Evolutionary conservation across 1,140 invertebrate species (phyloP).

Genomic region (Teleogryllus occipitalis): DNA sequence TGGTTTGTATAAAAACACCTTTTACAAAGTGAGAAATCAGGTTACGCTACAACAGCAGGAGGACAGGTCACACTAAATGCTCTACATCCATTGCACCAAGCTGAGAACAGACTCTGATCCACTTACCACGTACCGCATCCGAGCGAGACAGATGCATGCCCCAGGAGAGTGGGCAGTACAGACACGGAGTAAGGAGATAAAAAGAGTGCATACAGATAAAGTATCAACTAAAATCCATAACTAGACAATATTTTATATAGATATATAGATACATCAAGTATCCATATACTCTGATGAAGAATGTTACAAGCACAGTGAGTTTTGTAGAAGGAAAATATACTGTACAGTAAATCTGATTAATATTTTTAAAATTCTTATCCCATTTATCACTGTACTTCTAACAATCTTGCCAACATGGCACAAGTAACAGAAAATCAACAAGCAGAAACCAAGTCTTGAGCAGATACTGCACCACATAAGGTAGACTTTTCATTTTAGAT

Average conservation of each 20-base stretch:
- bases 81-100: background rate
- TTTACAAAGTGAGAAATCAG: no score
- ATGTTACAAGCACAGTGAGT: background rate
- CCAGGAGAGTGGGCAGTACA: conserved; percentile 13
- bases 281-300: background rate
- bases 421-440: background rate
- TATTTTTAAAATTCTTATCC: no score
- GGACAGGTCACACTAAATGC: background rate
- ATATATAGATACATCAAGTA: background rate
- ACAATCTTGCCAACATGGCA: background rate
- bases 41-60: background rate
- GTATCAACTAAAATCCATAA: conserved; percentile 12
- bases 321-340: background rate
- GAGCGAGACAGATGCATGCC: background rate
- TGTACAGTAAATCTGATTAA: no score
- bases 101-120: background rate
- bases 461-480: background rate
- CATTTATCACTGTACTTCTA: background rate
- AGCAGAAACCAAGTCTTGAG: background rate
- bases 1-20: no score
- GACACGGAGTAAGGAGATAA: conserved; percentile 17
- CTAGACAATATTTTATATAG: background rate
- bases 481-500: background rate
- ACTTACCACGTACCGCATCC: background rate
- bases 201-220: conserved; percentile 20